A percentile compares a stretch with the other conserved stretches of the same genome.
Conservation (phyloP, 1,140 invertebrate species). For the Camponotus pennsylvanicus region DNA sequence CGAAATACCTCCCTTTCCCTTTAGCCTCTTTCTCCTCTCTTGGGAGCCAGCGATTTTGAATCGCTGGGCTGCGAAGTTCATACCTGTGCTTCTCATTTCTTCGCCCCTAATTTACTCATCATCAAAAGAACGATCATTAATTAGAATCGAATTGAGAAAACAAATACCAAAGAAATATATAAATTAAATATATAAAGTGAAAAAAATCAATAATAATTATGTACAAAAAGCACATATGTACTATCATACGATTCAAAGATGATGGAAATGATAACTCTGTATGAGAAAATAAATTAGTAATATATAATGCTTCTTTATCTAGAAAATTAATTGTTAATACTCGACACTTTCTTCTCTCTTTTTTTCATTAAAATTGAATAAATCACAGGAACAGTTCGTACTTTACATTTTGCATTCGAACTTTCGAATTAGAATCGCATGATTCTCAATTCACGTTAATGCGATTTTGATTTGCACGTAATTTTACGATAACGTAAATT, state of each 20-base stretch:
- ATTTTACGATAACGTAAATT: background rate
- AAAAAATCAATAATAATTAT: background rate
- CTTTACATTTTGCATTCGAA: background rate
- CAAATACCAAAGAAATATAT: background rate
- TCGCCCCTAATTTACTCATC: constrained; percentile 9
- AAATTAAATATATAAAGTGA: constrained; percentile 2
- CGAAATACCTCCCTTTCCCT: background rate
- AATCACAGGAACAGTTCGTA: background rate
- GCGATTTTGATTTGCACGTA: background rate
- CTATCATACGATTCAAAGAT: background rate
- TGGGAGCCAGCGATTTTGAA: constrained; percentile 42
- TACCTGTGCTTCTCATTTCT: constrained; percentile 31
- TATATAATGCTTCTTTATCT: background rate
- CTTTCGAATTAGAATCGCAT: background rate
- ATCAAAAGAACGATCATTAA: background rate
- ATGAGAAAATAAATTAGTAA: background rate
- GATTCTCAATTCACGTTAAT: background rate
- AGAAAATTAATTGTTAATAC: background rate
- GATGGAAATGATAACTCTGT: background rate
- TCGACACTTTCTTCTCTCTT: background rate
- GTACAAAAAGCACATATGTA: too few relatives aligned
- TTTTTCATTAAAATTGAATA: background rate
- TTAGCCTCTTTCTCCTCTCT: background rate
- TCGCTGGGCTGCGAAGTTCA: constrained; percentile 46
- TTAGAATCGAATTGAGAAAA: background rate